These are phyloP conservation scores for Erpetoichthys calabaricus DNA, from an alignment of 2,797 vertebrate genomes.

Conservation along the genomic window DNA sequence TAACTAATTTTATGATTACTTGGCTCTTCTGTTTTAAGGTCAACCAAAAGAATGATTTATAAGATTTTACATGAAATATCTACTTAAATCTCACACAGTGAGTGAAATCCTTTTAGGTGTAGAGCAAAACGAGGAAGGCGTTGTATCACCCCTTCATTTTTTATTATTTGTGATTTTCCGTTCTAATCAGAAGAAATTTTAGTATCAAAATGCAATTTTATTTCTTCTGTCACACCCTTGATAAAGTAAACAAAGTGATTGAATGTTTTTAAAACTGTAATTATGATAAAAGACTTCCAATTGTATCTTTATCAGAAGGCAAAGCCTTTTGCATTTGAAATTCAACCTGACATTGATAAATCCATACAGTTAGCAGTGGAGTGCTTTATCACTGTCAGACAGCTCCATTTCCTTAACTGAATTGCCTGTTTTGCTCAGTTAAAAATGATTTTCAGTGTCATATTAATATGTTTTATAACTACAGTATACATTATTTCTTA, in stretches of 20 bases:
- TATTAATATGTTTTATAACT: conserved; percentile 26
- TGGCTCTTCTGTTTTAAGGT: no score
- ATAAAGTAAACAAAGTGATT: conserved; percentile 52
- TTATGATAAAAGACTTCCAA: conserved; percentile 68
- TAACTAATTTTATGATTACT: no score
- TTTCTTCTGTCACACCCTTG: conserved; percentile 38
- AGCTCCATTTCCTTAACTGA: conserved; percentile 14
- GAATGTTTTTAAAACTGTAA: conserved; percentile 59
- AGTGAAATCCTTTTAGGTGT: no score
- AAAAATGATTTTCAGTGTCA: conserved; percentile 28
- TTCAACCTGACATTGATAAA: conserved; percentile 56
- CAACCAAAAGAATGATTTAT: no score
- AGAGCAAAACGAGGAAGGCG: no score
- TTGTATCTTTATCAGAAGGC: conserved; percentile 57
- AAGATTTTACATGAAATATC: no score
- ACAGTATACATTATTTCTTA: conserved; percentile 17
- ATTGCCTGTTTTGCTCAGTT: conserved; percentile 17
- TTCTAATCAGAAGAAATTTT: conserved; percentile 22
- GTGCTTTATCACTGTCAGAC: conserved; percentile 58
- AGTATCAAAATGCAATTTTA: conserved; percentile 41
- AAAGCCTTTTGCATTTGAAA: conserved; percentile 53
- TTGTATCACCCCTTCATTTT: conserved; percentile 1
- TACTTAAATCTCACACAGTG: no score
- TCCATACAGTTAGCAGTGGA: conserved; percentile 38
- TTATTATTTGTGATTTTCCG: conserved; percentile 7